These are phyloP conservation scores for Danaus chrysippus DNA, from an alignment of 2,888 invertebrate genomes.

Conservation along the genomic window DNA sequence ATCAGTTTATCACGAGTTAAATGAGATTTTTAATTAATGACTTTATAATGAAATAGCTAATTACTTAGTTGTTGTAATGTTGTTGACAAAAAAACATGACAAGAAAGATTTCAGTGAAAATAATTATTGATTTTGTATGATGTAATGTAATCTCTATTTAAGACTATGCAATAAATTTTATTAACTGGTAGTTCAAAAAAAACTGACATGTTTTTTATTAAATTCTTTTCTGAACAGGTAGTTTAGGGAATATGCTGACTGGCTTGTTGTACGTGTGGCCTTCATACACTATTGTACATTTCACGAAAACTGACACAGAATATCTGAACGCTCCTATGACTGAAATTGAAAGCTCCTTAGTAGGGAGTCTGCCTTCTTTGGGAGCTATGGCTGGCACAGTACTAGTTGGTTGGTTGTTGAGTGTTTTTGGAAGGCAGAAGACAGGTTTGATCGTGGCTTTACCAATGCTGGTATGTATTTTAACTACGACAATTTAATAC, in stretches of 20 bases:
- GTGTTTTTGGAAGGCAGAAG: slow-evolving; percentile 74
- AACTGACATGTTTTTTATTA: background rate
- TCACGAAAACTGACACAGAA: slow-evolving; percentile 59
- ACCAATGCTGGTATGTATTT: slow-evolving; percentile 64
- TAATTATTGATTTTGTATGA: too few relatives aligned
- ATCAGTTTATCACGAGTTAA: too few relatives aligned
- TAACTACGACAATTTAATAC: background rate
- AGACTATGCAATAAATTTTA: too few relatives aligned
- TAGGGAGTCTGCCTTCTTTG: slow-evolving; percentile 77
- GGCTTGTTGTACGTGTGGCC: slow-evolving; percentile 76
- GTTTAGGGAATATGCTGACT: slow-evolving; percentile 49
- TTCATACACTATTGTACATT: slow-evolving; percentile 73
- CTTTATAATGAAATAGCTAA: too few relatives aligned
- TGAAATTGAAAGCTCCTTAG: slow-evolving; percentile 68
- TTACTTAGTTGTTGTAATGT: too few relatives aligned
- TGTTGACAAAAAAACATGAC: too few relatives aligned
- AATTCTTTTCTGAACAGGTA: slow-evolving; percentile 42
- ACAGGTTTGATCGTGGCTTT: slow-evolving; percentile 72
- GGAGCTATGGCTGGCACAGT: slow-evolving; percentile 74
- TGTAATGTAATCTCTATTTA: too few relatives aligned
- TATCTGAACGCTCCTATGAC: slow-evolving; percentile 66
- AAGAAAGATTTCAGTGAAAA: too few relatives aligned
- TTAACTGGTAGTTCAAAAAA: too few relatives aligned
- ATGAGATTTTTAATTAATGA: too few relatives aligned
- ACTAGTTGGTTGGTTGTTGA: slow-evolving; percentile 63